phyloP scores from a whole-genome alignment of 2,113 vertebrate species.

The Tichodroma muraria region DNA sequence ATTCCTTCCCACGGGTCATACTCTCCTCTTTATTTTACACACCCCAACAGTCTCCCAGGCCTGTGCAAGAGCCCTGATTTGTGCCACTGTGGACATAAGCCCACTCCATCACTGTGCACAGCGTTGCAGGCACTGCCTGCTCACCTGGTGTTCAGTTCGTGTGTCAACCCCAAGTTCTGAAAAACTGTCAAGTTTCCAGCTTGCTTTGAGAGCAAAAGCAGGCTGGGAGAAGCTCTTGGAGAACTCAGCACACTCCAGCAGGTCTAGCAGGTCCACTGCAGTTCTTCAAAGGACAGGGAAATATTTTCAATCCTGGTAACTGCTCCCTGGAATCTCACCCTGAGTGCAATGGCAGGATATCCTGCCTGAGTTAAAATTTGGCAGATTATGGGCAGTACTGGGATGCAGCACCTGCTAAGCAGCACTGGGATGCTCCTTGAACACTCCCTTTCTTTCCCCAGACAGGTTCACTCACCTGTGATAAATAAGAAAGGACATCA shows the following conservation, averaged over 20 bases:
- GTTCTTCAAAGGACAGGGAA: not conserved
- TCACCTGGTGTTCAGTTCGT: not conserved
- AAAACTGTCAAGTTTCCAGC: not conserved
- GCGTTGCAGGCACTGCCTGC: not conserved
- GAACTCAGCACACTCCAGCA: not conserved
- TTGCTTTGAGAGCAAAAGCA: not conserved
- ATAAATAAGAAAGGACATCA: not conserved
- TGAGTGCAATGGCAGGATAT: not conserved
- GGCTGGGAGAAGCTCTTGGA: not conserved
- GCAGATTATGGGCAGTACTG: not conserved
- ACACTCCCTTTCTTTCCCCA: not conserved
- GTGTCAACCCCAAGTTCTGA: not conserved
- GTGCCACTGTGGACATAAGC: not conserved
- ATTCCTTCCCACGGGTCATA: not conserved
- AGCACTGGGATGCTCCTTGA: not conserved
- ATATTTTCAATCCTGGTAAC: not conserved
- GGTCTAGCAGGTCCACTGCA: not conserved
- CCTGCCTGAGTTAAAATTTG: not conserved
- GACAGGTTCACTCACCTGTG: not conserved
- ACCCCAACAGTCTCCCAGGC: not conserved
- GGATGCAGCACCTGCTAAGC: not conserved
- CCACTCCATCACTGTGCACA: not conserved
- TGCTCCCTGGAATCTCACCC: not conserved
- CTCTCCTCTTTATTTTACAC: not conserved
- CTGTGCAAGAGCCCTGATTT: not conserved